Percentiles rank a stretch among this genome's conserved stretches.
Conservation (phyloP, 2,797 vertebrate genomes). For the Pipistrellus pipistrellus region DNA sequence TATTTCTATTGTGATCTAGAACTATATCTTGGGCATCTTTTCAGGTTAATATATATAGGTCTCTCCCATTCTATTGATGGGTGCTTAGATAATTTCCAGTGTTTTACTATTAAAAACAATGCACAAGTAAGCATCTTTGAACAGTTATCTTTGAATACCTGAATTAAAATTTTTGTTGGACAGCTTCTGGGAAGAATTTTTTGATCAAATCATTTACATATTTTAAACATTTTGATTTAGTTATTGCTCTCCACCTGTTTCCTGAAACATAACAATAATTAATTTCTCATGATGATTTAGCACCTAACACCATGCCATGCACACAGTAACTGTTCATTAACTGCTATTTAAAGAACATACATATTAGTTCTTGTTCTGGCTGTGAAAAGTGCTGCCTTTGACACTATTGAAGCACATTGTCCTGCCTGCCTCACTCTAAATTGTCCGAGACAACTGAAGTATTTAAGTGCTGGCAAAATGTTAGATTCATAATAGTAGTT, state of each 20-base stretch:
- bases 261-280: conserved; percentile 35
- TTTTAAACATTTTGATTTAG: conserved; percentile 46
- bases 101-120: conserved; percentile 45
- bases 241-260: conserved; percentile 29
- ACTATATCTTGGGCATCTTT: neutral
- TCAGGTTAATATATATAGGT: neutral
- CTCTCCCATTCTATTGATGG: neutral
- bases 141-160: neutral
- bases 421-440: conserved; percentile 2
- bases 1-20: conserved; percentile 3
- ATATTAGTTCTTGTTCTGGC: conserved; percentile 21
- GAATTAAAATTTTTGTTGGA: neutral
- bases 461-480: conserved; percentile 3
- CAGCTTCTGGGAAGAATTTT: conserved; percentile 51
- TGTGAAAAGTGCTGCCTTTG: conserved; percentile 25
- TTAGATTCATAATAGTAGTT: neutral
- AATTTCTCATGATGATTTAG: conserved; percentile 55
- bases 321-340: neutral
- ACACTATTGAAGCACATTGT: neutral
- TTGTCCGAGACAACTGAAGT: neutral
- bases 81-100: conserved; percentile 14
- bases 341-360: conserved; percentile 45
- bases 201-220: conserved; percentile 30
- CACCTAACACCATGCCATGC: neutral
- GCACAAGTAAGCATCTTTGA: conserved; percentile 7